Evolutionary conservation across 2,888 invertebrate species (phyloP), one percentile per base, ranked within the genome.

Genomic region (Drosophila prostipennis): DNA sequence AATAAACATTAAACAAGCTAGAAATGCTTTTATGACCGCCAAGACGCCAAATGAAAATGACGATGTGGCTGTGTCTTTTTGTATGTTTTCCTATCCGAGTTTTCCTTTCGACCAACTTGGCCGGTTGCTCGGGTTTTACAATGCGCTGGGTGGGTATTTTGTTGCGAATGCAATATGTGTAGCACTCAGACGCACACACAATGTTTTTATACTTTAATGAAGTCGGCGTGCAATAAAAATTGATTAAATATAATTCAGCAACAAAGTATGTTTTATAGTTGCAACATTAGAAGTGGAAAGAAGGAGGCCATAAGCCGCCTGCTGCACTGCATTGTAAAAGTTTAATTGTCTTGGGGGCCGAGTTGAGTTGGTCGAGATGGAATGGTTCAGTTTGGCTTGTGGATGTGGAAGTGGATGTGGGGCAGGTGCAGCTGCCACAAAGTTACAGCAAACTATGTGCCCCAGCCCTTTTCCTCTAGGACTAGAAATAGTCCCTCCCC

Each of bases 1-100:
- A 90, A 89, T 89, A 87, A 89, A 84, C 88, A 88, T 89, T 89
- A 89, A 90, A 85, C 82, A 81, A 83, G 84, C 82, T 84, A 81
- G 87, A 89, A 89, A 89, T 89, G 77, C 70, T 89, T 87, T 87
- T 87, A 87, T 87, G 78, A 69, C 87, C 76, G 71, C 84, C 78
- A 76, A 86, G 84, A 80, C 64, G 80, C 68, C 68, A 58, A 61
- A 61, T 60, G 63, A 51, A 48, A 67, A 67, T 57, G 58, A 52
- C 69, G 63, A 42, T 64, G 64, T 52, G 37, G 52, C 39, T 64
- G 64, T 64, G 64, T 49, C 59, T 58, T 32, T 32, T 48, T 64
- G 36, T 32, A 26, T 43, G 34, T 64, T 63, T 48, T 42, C 19
- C 19, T 19, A 19, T 19, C 43, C 63, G 64, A 42, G 29, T 29